These are phyloP conservation scores for Alosa alosa DNA, from an alignment of 2,113 vertebrate genomes.

Conservation along the genomic window DNA sequence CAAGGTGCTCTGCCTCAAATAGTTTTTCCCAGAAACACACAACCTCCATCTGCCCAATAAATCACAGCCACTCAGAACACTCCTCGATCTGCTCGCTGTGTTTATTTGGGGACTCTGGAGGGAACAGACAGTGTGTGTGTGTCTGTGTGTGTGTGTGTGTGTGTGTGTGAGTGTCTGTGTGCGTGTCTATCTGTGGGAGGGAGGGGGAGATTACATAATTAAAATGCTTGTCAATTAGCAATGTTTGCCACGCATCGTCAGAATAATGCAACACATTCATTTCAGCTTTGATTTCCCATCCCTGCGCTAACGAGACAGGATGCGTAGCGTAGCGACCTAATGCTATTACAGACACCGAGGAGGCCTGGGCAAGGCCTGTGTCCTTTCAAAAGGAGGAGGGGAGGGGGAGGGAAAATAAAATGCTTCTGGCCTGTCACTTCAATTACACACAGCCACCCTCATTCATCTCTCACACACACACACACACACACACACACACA, in stretches of 20 bases:
- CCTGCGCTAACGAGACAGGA: constrained; percentile 53
- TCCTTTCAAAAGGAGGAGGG: background rate
- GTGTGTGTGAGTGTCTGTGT: background rate
- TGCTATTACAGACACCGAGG: constrained; percentile 61
- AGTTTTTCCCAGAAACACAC: background rate
- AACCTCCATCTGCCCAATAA: background rate
- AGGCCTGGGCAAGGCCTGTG: constrained; percentile 40
- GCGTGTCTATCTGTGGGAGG: constrained; percentile 17
- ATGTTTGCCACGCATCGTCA: constrained; percentile 49
- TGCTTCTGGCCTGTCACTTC: constrained; percentile 58
- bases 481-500: background rate
- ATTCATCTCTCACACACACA: constrained; percentile 28
- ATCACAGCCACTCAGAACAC: background rate
- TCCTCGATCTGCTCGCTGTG: background rate
- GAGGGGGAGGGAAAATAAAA: constrained; percentile 18
- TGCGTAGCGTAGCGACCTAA: constrained; percentile 54
- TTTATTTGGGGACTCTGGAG: background rate
- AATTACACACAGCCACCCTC: constrained; percentile 47
- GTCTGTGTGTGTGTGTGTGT: background rate
- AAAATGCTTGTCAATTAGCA: constrained; percentile 53
- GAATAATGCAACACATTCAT: constrained; percentile 55
- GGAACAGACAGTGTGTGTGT: background rate
- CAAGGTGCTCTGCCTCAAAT: too few species aligned
- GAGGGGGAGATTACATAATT: constrained; percentile 37
- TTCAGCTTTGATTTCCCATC: constrained; percentile 60